Percentiles rank a stretch among this genome's conserved stretches.
These are phyloP conservation scores for Sarcophaga variegata DNA, from an alignment of 2,888 invertebrate genomes.

Conservation along the genomic window DNA sequence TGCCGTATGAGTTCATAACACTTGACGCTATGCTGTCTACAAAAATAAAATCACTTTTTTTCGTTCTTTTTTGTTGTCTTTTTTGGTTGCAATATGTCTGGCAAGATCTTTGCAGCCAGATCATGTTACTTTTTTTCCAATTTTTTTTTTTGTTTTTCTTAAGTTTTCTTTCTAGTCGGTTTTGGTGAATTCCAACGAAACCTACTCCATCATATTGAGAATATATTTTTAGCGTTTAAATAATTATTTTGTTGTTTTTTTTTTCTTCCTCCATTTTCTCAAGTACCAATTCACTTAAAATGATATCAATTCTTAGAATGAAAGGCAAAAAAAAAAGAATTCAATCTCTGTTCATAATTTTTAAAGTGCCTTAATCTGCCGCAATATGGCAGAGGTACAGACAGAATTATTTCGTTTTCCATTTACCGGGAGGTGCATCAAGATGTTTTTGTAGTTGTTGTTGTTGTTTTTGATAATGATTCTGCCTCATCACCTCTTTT, in stretches of 20 bases:
- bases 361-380: slow-evolving; percentile 79
- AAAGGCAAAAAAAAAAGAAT: slow-evolving; percentile 52
- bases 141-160: background rate
- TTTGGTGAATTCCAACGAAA: slow-evolving; percentile 58
- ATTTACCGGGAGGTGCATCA: slow-evolving; percentile 29
- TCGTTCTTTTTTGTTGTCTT: background rate
- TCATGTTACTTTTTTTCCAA: slow-evolving; percentile 55
- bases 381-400: background rate
- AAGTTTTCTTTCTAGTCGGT: slow-evolving; percentile 50
- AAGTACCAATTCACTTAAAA: slow-evolving; percentile 81
- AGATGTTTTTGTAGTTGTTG: slow-evolving; percentile 16
- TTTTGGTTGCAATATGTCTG: slow-evolving; percentile 56
- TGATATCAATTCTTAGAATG: slow-evolving; percentile 80
- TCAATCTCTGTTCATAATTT: slow-evolving; percentile 79
- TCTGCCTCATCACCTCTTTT: slow-evolving; percentile 66
- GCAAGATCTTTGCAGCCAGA: slow-evolving; percentile 49
- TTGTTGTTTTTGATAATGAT: slow-evolving; percentile 52
- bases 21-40: slow-evolving; percentile 71
- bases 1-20: slow-evolving; percentile 47
- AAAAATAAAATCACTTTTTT: slow-evolving; percentile 11
- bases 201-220: slow-evolving; percentile 52
- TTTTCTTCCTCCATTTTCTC: slow-evolving; percentile 45
- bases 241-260: slow-evolving; percentile 27
- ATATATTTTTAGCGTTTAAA: slow-evolving; percentile 51
- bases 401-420: background rate